These are phyloP conservation scores for Timandra comae DNA, from an alignment of 2,888 invertebrate genomes.

Conservation along the genomic window DNA sequence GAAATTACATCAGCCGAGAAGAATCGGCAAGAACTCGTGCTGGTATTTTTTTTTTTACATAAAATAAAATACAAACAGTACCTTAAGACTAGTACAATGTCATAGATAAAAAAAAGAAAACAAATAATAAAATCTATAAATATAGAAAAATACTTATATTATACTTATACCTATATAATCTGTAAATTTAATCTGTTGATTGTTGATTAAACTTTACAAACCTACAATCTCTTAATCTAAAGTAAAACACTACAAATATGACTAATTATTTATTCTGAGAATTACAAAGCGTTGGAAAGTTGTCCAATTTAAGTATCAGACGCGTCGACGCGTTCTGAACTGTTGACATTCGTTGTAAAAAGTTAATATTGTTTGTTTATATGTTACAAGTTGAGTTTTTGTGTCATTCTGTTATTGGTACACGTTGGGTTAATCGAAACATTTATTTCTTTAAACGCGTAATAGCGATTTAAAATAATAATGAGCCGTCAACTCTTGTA, in stretches of 20 bases:
- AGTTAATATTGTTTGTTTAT: conserved; percentile 35
- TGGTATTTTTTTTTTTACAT: no score
- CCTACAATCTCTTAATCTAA: not conserved
- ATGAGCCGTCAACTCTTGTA: conserved; percentile 44
- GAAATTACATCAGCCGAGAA: no score
- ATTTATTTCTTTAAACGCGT: conserved; percentile 26
- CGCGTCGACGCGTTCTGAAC: conserved; percentile 39
- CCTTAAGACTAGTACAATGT: no score
- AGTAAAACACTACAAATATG: conserved; percentile 1
- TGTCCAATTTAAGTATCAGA: conserved; percentile 49
- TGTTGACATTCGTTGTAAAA: conserved; percentile 41
- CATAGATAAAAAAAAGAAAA: no score
- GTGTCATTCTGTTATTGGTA: conserved; percentile 32
- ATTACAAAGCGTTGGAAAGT: conserved; percentile 20
- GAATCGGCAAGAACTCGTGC: no score
- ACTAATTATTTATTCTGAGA: conserved; percentile 13
- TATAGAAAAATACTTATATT: no score
- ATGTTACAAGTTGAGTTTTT: conserved; percentile 32
- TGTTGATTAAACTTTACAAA: no score
- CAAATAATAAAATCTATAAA: no score
- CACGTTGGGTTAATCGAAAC: conserved; percentile 27
- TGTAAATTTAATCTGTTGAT: no score
- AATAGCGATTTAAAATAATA: conserved; percentile 41
- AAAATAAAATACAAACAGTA: no score
- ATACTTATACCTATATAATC: no score